phyloP scores from a whole-genome alignment of 2,888 invertebrate genomes.

The Sinohyriopsis cumingii region DNA sequence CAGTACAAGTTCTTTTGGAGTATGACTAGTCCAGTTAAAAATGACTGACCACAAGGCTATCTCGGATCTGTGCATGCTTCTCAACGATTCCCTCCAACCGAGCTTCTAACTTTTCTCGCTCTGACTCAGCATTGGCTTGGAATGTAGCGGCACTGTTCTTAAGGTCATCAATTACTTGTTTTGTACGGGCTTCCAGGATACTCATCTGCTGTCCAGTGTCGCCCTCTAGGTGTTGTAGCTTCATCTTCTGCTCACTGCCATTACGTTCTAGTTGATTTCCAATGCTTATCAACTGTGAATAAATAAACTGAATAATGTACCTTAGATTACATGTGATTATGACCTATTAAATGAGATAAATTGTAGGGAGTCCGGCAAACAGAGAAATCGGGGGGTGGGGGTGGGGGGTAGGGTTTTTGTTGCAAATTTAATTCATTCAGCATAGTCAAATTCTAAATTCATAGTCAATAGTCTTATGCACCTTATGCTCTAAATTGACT shows the following conservation, averaged over 20 bases:
- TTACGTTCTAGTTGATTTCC: conserved; percentile 47
- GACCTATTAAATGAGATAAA: no score
- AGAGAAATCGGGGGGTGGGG: no score
- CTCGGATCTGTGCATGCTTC: conserved; percentile 46
- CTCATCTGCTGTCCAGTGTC: conserved; percentile 64
- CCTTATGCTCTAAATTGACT: no score
- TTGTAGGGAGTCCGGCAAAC: no score
- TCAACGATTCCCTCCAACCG: conserved; percentile 59
- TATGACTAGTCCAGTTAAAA: not conserved
- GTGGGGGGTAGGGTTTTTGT: no score
- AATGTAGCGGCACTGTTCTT: conserved; percentile 51
- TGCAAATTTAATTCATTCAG: no score
- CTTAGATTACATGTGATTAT: no score
- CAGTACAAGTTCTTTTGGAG: not conserved
- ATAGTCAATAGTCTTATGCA: no score
- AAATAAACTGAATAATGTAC: not conserved
- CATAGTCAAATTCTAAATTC: no score
- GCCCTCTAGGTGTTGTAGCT: conserved; percentile 62
- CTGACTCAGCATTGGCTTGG: conserved; percentile 53
- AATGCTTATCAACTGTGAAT: conserved; percentile 47
- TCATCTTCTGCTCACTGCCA: conserved; percentile 55
- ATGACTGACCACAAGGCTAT: conserved; percentile 48
- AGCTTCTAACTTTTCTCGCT: conserved; percentile 66
- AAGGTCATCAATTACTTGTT: conserved; percentile 62
- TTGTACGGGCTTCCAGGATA: conserved; percentile 62